Evolutionary conservation across 2,113 vertebrate genomes (phyloP).

Genomic region (Rattus rattus): DNA sequence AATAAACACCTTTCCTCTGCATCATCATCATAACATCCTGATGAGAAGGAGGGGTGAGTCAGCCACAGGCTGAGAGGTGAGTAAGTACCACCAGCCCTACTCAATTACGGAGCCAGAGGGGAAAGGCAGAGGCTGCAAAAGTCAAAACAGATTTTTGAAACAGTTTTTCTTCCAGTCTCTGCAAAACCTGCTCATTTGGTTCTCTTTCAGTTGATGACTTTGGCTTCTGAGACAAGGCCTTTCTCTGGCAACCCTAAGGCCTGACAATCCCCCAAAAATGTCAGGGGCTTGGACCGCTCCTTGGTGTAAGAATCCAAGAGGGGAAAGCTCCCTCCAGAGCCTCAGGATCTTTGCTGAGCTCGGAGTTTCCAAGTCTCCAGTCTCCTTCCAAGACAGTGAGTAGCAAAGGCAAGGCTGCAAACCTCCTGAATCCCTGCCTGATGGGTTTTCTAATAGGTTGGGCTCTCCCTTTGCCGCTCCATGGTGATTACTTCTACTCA

Average conservation of each 20-base stretch:
- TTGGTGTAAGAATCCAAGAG: conserved; percentile 71
- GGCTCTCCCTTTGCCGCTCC: conserved; percentile 10
- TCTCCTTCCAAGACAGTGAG: conserved; percentile 61
- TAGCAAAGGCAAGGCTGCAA: conserved; percentile 49
- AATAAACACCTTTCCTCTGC: conserved; percentile 70
- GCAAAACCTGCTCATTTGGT: conserved; percentile 74
- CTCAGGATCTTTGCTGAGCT: conserved; percentile 74
- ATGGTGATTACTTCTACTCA: conserved; percentile 57
- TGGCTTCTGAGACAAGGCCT: conserved; percentile 75
- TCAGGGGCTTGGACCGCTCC: conserved; percentile 78
- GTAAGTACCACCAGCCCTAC: conserved; percentile 61
- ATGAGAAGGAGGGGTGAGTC: conserved; percentile 70
- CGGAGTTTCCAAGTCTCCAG: conserved; percentile 54
- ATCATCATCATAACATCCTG: conserved; percentile 55
- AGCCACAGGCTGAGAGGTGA: conserved; percentile 62
- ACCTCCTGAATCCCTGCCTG: conserved; percentile 24
- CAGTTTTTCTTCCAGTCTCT: conserved; percentile 75
- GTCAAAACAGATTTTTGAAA: conserved; percentile 80
- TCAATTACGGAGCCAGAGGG: conserved; percentile 71
- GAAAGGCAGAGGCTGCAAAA: conserved; percentile 79
- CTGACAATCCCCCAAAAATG: conserved; percentile 79
- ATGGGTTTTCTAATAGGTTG: conserved; percentile 39
- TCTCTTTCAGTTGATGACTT: conserved; percentile 76
- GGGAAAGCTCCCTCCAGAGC: conserved; percentile 61
- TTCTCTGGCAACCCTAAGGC: conserved; percentile 67